Conservation (phyloP, 2,113 vertebrate species). For the Pipa parva region DNA sequence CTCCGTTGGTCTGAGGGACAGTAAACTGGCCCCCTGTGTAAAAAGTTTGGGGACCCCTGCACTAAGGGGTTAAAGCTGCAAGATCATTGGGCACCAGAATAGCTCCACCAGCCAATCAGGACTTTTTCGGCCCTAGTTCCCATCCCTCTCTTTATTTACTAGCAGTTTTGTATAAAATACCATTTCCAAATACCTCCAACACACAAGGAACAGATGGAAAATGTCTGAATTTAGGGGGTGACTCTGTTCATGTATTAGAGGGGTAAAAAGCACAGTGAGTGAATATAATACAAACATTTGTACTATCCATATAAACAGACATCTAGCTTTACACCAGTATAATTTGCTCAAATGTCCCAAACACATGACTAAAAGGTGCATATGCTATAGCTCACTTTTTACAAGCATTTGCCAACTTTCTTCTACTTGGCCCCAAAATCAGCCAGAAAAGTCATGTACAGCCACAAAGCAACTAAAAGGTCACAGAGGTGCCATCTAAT, state of each 20-base stretch:
- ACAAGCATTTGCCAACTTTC: conserved; percentile 26
- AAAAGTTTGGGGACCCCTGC: background rate
- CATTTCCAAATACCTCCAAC: conserved; percentile 9
- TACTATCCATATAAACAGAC: conserved; percentile 39
- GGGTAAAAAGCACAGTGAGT: conserved; percentile 31
- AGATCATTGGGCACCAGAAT: background rate
- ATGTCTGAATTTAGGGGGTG: conserved; percentile 1
- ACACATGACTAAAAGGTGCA: conserved; percentile 33
- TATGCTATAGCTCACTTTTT: conserved; percentile 32
- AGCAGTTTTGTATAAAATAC: background rate
- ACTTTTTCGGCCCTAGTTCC: background rate
- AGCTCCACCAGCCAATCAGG: background rate
- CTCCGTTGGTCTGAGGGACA: background rate
- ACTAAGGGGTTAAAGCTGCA: background rate
- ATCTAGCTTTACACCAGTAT: conserved; percentile 26
- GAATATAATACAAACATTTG: conserved; percentile 40
- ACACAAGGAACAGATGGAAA: conserved; percentile 29
- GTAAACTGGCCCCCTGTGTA: too few relatives aligned
- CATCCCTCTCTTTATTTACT: background rate
- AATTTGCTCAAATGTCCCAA: conserved; percentile 35
- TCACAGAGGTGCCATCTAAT: background rate
- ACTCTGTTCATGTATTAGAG: too few relatives aligned
- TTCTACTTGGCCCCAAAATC: background rate
- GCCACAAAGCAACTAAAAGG: conserved; percentile 8
- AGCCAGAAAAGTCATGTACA: background rate